phyloP scores from a whole-genome alignment of 2,797 vertebrate genomes.

The Sebastes hubbsi region DNA sequence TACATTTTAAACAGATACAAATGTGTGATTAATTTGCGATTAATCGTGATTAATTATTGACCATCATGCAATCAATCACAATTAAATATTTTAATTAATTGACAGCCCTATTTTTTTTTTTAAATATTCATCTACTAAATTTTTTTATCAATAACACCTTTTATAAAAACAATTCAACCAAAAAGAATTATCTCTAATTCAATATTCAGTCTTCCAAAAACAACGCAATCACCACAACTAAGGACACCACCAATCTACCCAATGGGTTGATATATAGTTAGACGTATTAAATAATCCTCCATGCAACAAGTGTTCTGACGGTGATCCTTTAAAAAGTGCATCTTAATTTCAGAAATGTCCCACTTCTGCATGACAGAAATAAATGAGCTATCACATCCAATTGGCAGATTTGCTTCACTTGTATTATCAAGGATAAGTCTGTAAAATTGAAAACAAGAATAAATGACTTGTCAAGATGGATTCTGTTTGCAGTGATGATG shows the following conservation, averaged over 20 bases:
- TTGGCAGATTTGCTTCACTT: conserved; percentile 59
- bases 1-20: too few relatives aligned
- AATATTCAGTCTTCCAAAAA: neutral
- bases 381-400: conserved; percentile 62
- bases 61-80: too few relatives aligned
- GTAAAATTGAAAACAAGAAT: conserved; percentile 58
- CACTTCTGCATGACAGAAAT: conserved; percentile 51
- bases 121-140: too few relatives aligned
- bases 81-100: too few relatives aligned
- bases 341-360: conserved; percentile 42
- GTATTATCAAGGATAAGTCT: conserved; percentile 50
- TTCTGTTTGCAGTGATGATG: conserved; percentile 35
- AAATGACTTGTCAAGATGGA: conserved; percentile 60
- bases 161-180: neutral
- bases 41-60: too few relatives aligned
- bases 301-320: conserved; percentile 35
- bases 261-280: conserved; percentile 20
- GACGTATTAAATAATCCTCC: conserved; percentile 19
- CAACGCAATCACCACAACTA: neutral
- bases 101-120: neutral
- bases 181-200: conserved; percentile 8
- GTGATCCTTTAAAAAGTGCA: conserved; percentile 33
- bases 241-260: neutral
- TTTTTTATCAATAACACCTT: too few relatives aligned
- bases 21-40: too few relatives aligned